Base-by-base conservation (phyloP, 2,888 invertebrate species). In the Auanema freiburgensis region DNA sequence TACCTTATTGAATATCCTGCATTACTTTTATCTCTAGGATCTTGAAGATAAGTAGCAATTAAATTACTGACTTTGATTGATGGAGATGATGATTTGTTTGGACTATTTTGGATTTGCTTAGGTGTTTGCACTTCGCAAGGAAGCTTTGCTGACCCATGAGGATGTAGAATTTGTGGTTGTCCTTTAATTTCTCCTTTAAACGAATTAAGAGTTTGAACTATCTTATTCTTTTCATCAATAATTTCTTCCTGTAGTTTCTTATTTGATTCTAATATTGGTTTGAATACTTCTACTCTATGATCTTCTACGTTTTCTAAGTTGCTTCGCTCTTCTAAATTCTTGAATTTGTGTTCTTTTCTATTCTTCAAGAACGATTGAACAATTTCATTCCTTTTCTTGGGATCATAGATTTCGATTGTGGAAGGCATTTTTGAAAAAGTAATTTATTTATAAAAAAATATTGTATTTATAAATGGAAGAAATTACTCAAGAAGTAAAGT, bases 251-350 rank as follows among this genome's bases (percentile, higher is more conserved):
- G 72, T 2, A 72, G 44, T 65, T 68, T 72, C 44, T 69, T 67
- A 59, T 72, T 72, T 2, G 71, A 72, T 63, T 72, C 72, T 59
- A 72, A 40, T 24, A 72, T 72, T n/a, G 72, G 72, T 69, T 72
- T 72, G 54, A 72, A 72, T 54, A 72, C 61, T 65, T 72, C 72
- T 52, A 67, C 53, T n/a, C 73, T 50, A 57, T 73, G 59, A 52
- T 72, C 68, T 70, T 73, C 72, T 59, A 70, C 59, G 18, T 70
- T 57, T 59, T 73, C 66, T 46, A 67, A 44, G 42, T 69, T n/a
- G n/a, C n/a, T n/a, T 23, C 54, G 54, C 33, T 53, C 54, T 21
- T 53, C 25, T 21, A 33, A 21, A 53, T 53, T 53, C 24, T 53
- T 53, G 54, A 53, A 21, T 23, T 53, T 53, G 54, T 53, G 54